Conservation (phyloP, 64 coral and sea anemone species). For the Porites lutea region DNA sequence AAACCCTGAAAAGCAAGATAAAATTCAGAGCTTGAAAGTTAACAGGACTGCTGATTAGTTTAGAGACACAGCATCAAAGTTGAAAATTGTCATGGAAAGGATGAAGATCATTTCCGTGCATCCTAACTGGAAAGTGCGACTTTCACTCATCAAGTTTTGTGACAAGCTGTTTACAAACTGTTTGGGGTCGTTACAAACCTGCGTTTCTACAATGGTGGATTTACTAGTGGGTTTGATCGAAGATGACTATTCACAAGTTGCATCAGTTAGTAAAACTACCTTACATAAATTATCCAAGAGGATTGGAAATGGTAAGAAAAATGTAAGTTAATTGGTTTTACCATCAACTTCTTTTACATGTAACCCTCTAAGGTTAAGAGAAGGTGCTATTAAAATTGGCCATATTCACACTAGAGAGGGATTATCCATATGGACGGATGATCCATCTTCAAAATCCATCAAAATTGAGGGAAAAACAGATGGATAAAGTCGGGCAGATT, state of each 20-base stretch:
- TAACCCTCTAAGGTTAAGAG: too few relatives aligned
- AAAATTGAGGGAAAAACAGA: too few relatives aligned
- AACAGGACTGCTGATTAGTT: constrained; percentile 61
- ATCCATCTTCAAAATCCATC: too few relatives aligned
- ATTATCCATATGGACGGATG: too few relatives aligned
- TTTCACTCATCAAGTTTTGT: constrained; percentile 70
- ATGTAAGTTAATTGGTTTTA: too few relatives aligned
- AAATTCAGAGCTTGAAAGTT: constrained; percentile 52
- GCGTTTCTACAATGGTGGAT: constrained; percentile 64
- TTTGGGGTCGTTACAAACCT: constrained; percentile 65
- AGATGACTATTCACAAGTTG: constrained; percentile 86
- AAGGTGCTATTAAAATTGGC: too few relatives aligned
- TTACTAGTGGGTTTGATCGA: constrained; percentile 75
- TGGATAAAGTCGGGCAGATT: too few relatives aligned
- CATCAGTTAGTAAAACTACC: constrained; percentile 59
- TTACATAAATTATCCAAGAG: constrained; percentile 59
- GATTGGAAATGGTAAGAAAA: constrained; percentile 71
- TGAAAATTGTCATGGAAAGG: constrained; percentile 85
- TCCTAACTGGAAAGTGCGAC: constrained; percentile 90
- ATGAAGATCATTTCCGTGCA: constrained; percentile 27
- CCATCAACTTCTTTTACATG: too few relatives aligned
- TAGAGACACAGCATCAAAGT: constrained; percentile 67
- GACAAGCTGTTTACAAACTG: constrained; percentile 78
- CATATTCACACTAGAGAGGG: too few relatives aligned
- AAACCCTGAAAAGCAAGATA: constrained; percentile 23